phyloP scores from a whole-genome alignment of 2,113 vertebrate genomes.

The Hippolais icterina region DNA sequence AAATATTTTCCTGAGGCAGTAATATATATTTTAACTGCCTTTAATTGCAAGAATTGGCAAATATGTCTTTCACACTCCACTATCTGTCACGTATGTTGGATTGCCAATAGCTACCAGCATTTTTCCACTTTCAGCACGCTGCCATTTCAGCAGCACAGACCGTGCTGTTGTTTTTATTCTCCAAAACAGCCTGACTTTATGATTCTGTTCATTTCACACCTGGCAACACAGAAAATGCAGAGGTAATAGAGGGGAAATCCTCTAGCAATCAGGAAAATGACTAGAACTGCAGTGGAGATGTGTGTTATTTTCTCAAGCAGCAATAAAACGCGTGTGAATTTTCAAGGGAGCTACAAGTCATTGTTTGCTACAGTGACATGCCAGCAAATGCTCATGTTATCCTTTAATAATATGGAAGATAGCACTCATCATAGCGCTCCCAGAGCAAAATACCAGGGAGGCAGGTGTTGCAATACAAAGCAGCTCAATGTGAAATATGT shows the following conservation, averaged over 20 bases:
- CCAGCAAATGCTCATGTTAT: background rate
- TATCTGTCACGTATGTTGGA: background rate
- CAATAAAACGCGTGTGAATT: conserved; percentile 29
- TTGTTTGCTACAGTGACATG: conserved; percentile 21
- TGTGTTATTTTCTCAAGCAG: conserved; percentile 38
- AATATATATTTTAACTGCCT: background rate
- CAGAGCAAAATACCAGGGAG: background rate
- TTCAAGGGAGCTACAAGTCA: conserved; percentile 40
- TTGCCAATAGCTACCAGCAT: background rate
- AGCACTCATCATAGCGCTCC: background rate
- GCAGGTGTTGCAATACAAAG: background rate
- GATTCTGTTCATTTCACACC: conserved; percentile 66
- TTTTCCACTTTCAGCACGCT: background rate
- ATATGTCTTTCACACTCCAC: background rate
- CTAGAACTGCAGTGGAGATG: background rate
- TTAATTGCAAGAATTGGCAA: conserved; percentile 16
- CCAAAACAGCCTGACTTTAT: conserved; percentile 33
- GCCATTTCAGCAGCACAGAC: background rate
- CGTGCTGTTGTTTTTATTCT: conserved; percentile 5
- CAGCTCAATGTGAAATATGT: background rate
- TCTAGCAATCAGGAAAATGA: conserved; percentile 49
- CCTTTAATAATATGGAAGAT: conserved; percentile 18
- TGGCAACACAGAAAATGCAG: conserved; percentile 59
- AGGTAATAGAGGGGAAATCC: conserved; percentile 51
- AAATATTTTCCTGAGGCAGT: background rate